Conservation (phyloP, 1,140 invertebrate species). For the Zaprionus taronus region DNA sequence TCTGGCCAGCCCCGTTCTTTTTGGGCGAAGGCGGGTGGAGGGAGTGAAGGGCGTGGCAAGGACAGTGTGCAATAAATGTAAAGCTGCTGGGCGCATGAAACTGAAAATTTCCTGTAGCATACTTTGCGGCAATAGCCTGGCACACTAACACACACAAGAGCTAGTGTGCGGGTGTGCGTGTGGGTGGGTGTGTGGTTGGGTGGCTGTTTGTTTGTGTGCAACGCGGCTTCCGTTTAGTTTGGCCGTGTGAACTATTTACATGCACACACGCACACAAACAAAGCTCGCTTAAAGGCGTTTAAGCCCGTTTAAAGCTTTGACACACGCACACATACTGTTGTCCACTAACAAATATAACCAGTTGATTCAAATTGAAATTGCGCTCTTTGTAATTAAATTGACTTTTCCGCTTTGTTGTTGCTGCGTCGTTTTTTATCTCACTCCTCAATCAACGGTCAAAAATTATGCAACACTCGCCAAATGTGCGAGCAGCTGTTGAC, state of each 20-base stretch:
- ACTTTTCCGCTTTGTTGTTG: constrained; percentile 55
- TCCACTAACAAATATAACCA: constrained; percentile 8
- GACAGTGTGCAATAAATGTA: constrained; percentile 73
- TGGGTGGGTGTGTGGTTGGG: constrained; percentile 6
- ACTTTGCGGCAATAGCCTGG: constrained; percentile 67
- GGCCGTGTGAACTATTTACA: constrained; percentile 79
- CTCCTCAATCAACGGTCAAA: constrained; percentile 49
- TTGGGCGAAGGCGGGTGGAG: not conserved
- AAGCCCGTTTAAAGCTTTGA: constrained; percentile 50
- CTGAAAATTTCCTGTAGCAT: constrained; percentile 79
- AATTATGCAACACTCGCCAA: constrained; percentile 56
- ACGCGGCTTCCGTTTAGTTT: constrained; percentile 67
- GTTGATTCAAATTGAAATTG: constrained; percentile 72
- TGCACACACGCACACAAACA: constrained; percentile 28
- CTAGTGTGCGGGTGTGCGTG: not conserved
- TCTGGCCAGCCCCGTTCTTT: constrained; percentile 20
- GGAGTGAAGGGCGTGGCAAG: constrained; percentile 37
- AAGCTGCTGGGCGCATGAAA: constrained; percentile 71
- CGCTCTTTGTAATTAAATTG: constrained; percentile 73
- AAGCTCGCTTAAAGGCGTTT: constrained; percentile 47
- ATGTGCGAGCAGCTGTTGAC: constrained; percentile 70
- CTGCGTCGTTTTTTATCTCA: constrained; percentile 9
- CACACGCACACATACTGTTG: constrained; percentile 12
- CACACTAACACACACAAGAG: constrained; percentile 63
- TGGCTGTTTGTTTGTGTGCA: constrained; percentile 15